Conservation (phyloP, 2,888 invertebrate genomes). For the Ormyrus nitidulus region DNA sequence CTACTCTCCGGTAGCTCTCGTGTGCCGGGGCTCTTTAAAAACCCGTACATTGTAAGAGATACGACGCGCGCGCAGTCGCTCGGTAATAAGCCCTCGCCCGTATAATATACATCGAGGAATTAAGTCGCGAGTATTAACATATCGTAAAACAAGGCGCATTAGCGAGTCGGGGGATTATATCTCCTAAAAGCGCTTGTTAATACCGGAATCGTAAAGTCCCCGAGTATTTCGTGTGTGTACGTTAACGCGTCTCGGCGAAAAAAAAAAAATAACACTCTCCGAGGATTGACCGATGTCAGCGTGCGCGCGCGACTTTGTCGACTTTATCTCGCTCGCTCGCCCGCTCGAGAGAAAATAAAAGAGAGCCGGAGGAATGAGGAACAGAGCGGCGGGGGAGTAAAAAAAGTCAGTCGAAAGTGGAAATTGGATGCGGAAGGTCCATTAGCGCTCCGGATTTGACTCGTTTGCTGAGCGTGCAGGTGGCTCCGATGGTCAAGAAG, state of each 20-base stretch:
- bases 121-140: constrained; percentile 41
- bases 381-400: constrained; percentile 2
- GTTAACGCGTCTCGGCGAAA: background rate
- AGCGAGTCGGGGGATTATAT: constrained; percentile 30
- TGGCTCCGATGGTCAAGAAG: constrained; percentile 29
- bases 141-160: constrained; percentile 48
- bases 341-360: background rate
- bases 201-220: constrained; percentile 32
- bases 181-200: constrained; percentile 48
- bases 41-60: constrained; percentile 42
- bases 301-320: background rate
- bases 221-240: constrained; percentile 7
- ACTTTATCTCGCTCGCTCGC: constrained; percentile 11
- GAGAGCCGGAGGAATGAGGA: background rate
- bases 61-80: constrained; percentile 18
- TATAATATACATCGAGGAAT: constrained; percentile 8
- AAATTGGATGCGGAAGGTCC: constrained; percentile 46
- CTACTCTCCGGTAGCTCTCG: background rate
- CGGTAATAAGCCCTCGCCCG: constrained; percentile 28
- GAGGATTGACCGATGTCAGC: constrained; percentile 20
- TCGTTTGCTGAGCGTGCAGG: constrained; percentile 12
- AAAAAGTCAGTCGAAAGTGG: constrained; percentile 21
- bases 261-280: background rate
- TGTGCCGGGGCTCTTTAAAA: constrained; percentile 33
- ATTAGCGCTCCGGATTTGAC: constrained; percentile 34